Conservation (phyloP, 2,113 vertebrate species). For the Fukomys damarensis region DNA sequence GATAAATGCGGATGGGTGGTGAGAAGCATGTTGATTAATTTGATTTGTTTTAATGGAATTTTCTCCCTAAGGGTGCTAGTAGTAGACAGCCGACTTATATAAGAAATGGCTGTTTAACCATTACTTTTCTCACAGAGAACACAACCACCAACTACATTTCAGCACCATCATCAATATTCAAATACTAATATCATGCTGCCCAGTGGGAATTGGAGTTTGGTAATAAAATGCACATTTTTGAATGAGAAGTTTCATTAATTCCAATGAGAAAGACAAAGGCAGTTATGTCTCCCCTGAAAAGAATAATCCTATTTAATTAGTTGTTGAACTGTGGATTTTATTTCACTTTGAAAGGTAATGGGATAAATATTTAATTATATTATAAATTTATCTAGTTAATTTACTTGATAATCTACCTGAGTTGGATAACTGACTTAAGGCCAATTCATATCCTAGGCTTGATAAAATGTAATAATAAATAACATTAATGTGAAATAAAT, state of each 20-base stretch:
- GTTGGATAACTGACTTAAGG: background rate
- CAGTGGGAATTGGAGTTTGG: conserved; percentile 38
- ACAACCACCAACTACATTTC: conserved; percentile 12
- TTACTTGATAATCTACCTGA: conserved; percentile 36
- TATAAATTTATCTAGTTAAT: conserved; percentile 46
- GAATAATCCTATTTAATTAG: conserved; percentile 57
- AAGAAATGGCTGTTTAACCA: conserved; percentile 44
- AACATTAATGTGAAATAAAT: conserved; percentile 1
- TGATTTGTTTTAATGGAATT: conserved; percentile 67
- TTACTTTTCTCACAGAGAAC: conserved; percentile 65
- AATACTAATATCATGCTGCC: conserved; percentile 37
- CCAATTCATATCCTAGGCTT: background rate
- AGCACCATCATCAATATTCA: conserved; percentile 58
- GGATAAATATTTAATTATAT: conserved; percentile 53
- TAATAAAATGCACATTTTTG: conserved; percentile 50
- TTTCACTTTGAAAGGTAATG: conserved; percentile 58
- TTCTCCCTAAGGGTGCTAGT: background rate
- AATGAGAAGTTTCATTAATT: conserved; percentile 54
- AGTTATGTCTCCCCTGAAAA: conserved; percentile 30
- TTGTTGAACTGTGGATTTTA: conserved; percentile 37
- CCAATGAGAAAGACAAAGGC: conserved; percentile 5
- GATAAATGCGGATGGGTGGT: conserved; percentile 20
- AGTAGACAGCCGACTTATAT: background rate
- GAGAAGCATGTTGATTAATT: conserved; percentile 55
- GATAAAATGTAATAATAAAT: conserved; percentile 27